Conservation (phyloP, 2,113 vertebrate species). For the Microtus oregoni region DNA sequence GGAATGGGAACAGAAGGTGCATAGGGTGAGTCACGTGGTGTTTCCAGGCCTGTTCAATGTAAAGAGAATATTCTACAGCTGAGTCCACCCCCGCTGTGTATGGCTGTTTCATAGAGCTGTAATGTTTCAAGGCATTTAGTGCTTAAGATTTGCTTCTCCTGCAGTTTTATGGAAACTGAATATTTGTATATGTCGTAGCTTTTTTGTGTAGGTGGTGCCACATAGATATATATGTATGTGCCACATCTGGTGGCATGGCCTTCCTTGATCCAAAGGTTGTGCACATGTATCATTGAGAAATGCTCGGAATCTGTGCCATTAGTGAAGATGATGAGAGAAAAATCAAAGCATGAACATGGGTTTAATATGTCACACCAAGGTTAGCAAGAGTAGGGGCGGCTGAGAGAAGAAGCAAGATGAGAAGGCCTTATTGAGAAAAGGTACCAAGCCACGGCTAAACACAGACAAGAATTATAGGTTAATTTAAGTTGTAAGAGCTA, state of each 20-base stretch:
- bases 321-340: background rate
- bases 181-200: background rate
- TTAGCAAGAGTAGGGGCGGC: background rate
- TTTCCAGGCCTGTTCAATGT: background rate
- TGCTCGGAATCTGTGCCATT: background rate
- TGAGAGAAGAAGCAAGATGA: background rate
- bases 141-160: background rate
- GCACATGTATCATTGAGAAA: background rate
- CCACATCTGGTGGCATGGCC: background rate
- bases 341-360: background rate
- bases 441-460: no score
- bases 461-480: no score
- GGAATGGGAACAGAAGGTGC: background rate
- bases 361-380: background rate
- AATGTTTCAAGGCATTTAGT: background rate
- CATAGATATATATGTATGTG: background rate
- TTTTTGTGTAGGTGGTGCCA: background rate
- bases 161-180: background rate
- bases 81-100: background rate
- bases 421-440: no score
- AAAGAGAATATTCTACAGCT: background rate
- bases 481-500: no score
- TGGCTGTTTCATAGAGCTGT: background rate
- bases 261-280: background rate
- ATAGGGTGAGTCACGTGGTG: background rate